Evolutionary conservation across 2,888 invertebrate genomes (phyloP).

Genomic region (Napeogenes inachia): DNA sequence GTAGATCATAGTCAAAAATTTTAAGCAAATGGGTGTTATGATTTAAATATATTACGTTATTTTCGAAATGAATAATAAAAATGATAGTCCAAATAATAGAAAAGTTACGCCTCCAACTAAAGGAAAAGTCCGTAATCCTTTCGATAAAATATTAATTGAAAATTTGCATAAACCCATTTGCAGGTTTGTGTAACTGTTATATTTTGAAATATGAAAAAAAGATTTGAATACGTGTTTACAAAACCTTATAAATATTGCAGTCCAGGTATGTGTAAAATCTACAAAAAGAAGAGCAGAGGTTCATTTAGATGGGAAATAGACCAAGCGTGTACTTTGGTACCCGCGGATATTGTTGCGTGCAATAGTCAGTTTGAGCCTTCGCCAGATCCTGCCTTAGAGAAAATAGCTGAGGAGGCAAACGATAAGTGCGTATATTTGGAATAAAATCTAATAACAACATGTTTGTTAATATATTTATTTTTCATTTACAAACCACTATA

Average conservation of each 20-base stretch:
- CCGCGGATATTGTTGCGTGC: conserved; percentile 82
- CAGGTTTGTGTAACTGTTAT: conserved; percentile 67
- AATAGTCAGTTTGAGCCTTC: conserved; percentile 79
- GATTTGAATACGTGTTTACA: conserved; percentile 3
- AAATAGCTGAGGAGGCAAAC: conserved; percentile 81
- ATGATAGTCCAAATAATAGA: conserved; percentile 51
- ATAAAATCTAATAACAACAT: neutral
- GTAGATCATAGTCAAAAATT: neutral
- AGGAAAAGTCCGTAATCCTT: conserved; percentile 80
- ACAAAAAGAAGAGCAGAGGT: conserved; percentile 59
- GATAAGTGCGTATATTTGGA: conserved; percentile 61
- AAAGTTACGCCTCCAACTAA: conserved; percentile 64
- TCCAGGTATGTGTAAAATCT: conserved; percentile 74
- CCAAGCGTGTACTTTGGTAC: conserved; percentile 81
- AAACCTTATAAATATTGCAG: conserved; percentile 37
- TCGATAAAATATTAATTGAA: conserved; percentile 80
- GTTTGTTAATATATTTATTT: conserved; percentile 1
- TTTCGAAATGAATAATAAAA: conserved; percentile 68
- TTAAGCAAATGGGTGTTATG: neutral
- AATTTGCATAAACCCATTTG: conserved; percentile 82
- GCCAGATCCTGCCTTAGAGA: conserved; percentile 80
- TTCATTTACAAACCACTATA: too few species aligned
- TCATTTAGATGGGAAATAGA: conserved; percentile 82
- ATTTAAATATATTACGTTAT: conserved; percentile 43
- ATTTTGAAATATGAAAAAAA: conserved; percentile 4